Percentiles rank a stretch among this genome's conserved stretches.
These are phyloP conservation scores for Pemphigus obesinymphae DNA, from an alignment of 1,140 invertebrate genomes.

Conservation along the genomic window DNA sequence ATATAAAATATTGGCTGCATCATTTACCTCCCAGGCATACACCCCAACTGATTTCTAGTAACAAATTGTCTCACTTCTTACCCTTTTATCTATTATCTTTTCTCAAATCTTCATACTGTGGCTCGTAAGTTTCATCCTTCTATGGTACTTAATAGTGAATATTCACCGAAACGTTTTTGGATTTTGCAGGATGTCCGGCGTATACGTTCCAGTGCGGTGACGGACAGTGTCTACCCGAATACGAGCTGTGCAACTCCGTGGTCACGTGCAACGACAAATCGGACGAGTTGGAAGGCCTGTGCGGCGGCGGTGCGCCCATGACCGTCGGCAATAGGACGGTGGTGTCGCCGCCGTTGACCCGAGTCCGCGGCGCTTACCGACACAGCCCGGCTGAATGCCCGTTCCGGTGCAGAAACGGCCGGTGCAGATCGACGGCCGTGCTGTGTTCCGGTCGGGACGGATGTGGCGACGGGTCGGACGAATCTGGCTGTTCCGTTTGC, in stretches of 20 bases:
- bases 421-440: constrained; percentile 79
- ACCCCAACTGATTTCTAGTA: no score
- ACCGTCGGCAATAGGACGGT: constrained; percentile 51
- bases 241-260: constrained; percentile 85
- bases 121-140: no score
- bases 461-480: constrained; percentile 84
- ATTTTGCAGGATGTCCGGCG: constrained; percentile 60
- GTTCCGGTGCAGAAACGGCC: constrained; percentile 75
- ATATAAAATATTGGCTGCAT: no score
- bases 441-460: constrained; percentile 81
- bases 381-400: constrained; percentile 58
- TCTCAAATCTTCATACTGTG: no score
- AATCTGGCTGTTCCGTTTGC: constrained; percentile 75
- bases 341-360: constrained; percentile 59
- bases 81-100: no score
- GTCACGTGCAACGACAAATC: constrained; percentile 77
- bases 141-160: no score
- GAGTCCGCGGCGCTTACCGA: constrained; percentile 43
- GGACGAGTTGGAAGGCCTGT: constrained; percentile 73
- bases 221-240: constrained; percentile 79
- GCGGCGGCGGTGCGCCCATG: constrained; percentile 48
- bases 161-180: not conserved
- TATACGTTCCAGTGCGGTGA: constrained; percentile 76
- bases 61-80: no score
- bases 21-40: no score